These are phyloP conservation scores for Cheilosia pagana DNA, from an alignment of 2,888 invertebrate species.

Conservation along the genomic window DNA sequence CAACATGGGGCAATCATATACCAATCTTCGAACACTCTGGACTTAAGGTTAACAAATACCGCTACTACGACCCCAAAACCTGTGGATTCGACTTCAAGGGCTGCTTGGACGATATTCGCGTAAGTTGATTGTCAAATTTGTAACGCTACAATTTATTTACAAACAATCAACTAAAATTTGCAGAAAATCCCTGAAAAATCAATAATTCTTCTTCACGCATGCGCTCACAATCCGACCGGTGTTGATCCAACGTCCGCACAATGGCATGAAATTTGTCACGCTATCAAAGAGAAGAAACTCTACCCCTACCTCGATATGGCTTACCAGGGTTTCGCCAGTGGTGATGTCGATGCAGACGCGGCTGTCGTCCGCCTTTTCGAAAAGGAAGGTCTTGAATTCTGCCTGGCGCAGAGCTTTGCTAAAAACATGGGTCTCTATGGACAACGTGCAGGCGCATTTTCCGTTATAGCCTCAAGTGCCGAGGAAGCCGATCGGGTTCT, in stretches of 20 bases:
- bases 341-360: constrained; percentile 94
- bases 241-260: constrained; percentile 94
- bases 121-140: constrained; percentile 83
- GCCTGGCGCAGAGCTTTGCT: constrained; percentile 96
- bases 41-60: constrained; percentile 93
- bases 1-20: constrained; percentile 99
- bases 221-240: constrained; percentile 99
- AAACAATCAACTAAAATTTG: not conserved
- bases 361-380: constrained; percentile 94
- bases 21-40: constrained; percentile 96
- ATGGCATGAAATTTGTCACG: constrained; percentile 93
- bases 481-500: constrained; percentile 93
- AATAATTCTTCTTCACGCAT: constrained; percentile 96
- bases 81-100: constrained; percentile 97
- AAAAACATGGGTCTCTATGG: constrained; percentile 98
- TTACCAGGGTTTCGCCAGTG: constrained; percentile 98
- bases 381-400: constrained; percentile 93
- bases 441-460: constrained; percentile 96
- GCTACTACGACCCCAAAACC: constrained; percentile 96
- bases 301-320: constrained; percentile 99
- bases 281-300: constrained; percentile 91
- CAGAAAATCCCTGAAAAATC: constrained; percentile 96
- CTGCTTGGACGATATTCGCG: constrained; percentile 93
- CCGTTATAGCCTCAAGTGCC: constrained; percentile 89
- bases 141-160: not conserved